A percentile compares a stretch with the other conserved stretches of the same genome.
phyloP scores from a whole-genome alignment of 1,140 invertebrate species.

The Drosophila novamexicana region DNA sequence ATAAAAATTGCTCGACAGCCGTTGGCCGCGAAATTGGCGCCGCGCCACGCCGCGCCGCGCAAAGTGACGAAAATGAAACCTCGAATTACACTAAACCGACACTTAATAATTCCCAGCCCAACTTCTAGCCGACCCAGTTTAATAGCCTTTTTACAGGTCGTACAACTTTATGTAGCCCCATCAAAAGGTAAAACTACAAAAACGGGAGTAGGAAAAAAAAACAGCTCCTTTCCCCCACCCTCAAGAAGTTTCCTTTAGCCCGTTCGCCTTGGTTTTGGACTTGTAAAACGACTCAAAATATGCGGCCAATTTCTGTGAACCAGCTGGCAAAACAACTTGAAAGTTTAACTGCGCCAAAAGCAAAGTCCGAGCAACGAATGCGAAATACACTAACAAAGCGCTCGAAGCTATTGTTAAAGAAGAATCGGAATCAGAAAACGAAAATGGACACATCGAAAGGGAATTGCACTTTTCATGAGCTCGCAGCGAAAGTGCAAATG shows the following conservation, averaged over 20 bases:
- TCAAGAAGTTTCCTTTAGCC: not conserved
- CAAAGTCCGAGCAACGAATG: conserved; percentile 11
- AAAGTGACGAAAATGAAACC: conserved; percentile 83
- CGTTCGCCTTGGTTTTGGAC: conserved; percentile 10
- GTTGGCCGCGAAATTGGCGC: conserved; percentile 55
- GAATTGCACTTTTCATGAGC: too few species aligned
- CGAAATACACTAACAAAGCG: conserved; percentile 19
- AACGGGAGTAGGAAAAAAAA: conserved; percentile 17
- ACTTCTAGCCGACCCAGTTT: conserved; percentile 61
- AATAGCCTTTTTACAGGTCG: conserved; percentile 83
- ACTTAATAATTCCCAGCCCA: conserved; percentile 72
- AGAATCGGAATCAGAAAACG: too few species aligned
- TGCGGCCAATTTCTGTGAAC: conserved; percentile 51
- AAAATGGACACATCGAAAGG: too few species aligned
- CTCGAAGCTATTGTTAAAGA: too few species aligned
- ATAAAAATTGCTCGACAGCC: conserved; percentile 60
- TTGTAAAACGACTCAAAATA: conserved; percentile 24
- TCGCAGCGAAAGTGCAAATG: too few species aligned
- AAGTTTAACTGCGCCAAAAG: conserved; percentile 35
- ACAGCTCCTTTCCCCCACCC: not conserved
- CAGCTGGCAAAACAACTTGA: conserved; percentile 37
- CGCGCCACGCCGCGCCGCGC: conserved; percentile 25
- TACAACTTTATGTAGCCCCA: conserved; percentile 72
- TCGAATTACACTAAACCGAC: conserved; percentile 82
- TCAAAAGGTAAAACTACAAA: conserved; percentile 15